Evolutionary conservation across 1,140 invertebrate genomes (phyloP), one percentile per base, ranked within the genome.

Genomic region (Drosophila albomicans): DNA sequence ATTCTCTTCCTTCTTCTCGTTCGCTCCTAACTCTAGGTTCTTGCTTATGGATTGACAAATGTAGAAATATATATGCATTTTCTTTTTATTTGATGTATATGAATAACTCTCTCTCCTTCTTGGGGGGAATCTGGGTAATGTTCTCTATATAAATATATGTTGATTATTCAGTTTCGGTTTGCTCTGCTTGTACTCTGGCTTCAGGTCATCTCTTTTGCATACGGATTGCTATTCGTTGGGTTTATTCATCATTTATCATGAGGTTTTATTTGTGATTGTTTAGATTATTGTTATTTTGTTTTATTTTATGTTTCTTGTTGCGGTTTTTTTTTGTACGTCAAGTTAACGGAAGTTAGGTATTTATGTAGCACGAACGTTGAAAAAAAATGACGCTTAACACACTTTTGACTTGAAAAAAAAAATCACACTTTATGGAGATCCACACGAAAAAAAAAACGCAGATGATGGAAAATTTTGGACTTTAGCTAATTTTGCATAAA

Each of bases 401-500:
- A 20, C 38, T 56, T 28, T 13, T 52, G 57, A 49, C 57, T 38
- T 41, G 11, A 8, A 63, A 32, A 38, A 38, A 38, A 38, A 38
- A 38, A 38, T 10, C 8, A 7, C 30, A 38, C 10, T 61, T 63
- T 61, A 8, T 32, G 28, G 7, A 64, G 61, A 54, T 38, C 49
- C 51, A 59, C 71, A 69, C 30, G 30, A 70, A 70, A 65, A 69
- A 69, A 70, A 67, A 35, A 25, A 25, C 20, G 13, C 61, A 52
- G 49, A 72, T 43, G 57, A 65, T 8, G 35, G 5, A 38, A 38
- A 38, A 25, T 25, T 38, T 38, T 38, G 35, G 10, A 38, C 2
- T 38, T 25, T 25, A 25, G 35, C 35, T 8, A 38, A 38, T 38
- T 38, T 38, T 38, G 8, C 35, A 38, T 38, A 7, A 63, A 65